Base-by-base conservation (phyloP, 2,113 vertebrate genomes). In the Amphiprion percula region DNA sequence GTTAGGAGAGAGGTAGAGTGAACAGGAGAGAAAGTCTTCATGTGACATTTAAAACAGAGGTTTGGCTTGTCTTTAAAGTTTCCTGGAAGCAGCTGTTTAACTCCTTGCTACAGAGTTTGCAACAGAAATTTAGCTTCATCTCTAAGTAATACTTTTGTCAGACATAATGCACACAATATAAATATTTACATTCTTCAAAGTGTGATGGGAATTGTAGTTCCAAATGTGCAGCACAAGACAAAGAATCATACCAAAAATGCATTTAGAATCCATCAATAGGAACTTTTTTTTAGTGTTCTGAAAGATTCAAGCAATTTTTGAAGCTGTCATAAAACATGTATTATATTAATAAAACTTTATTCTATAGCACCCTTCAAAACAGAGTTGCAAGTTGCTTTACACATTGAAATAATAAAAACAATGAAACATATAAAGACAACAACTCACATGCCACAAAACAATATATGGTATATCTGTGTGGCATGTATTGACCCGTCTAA, bases 71-170 rank as follows among this genome's bases (percentile, higher is more conserved):
- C 55, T 79, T 69, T 33, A 59, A 41, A 68, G 69, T 81, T 85
- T 91, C 72, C 77, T 82, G 77, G 84, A 90, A 88, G 16, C 54
- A 58, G 52, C 16, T 41, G 0, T 74, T 81, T 46, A 78, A 58
- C 19, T 60, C n/a, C 37, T 63, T 19, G 50, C 76, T 66, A 76
- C 63, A 0, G 39, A 76, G 30, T 52, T 78, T 74, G 44, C 5
- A n/a, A 56, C 39, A 66, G 17, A 37, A 50, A 53, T n/a, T 30
- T 1, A 41, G 46, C 46, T 58, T 21, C 54, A 37, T 53, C 41
- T 53, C 4, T 15, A 2, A 67, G 54, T 59, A n/a, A 55, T n/a
- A 15, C 12, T 4, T 44, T 2, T 12, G 14, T 44, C 37, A 44
- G 33, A 64, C 26, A 30, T 12, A 61, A 61, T 21, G n/a, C 17